Percentiles rank a stretch among this genome's conserved stretches.
Evolutionary conservation across 2,888 invertebrate species (phyloP).

Genomic region (Polydrusus cervinus): DNA sequence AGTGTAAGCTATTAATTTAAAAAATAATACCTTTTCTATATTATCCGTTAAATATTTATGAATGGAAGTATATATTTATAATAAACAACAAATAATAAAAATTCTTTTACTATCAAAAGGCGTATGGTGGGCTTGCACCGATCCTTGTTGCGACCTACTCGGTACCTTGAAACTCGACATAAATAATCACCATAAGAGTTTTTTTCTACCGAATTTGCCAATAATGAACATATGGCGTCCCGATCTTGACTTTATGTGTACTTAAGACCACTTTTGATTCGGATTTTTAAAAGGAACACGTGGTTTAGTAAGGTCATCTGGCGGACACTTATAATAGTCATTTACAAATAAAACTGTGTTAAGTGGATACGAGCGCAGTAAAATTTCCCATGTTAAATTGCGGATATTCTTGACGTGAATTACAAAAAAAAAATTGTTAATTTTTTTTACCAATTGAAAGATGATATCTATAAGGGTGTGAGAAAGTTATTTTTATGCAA

Average conservation of each 20-base stretch:
- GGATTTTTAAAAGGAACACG: neutral
- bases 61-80: slow-evolving; percentile 43
- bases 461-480: too few species aligned
- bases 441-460: too few species aligned
- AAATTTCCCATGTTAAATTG: too few species aligned
- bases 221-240: slow-evolving; percentile 47
- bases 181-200: slow-evolving; percentile 34
- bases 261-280: neutral
- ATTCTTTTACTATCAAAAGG: slow-evolving; percentile 58
- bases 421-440: too few species aligned
- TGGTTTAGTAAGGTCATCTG: neutral
- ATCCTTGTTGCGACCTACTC: slow-evolving; percentile 62
- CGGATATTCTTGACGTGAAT: too few species aligned
- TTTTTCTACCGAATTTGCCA: slow-evolving; percentile 46
- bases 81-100: slow-evolving; percentile 53
- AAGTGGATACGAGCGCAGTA: too few species aligned
- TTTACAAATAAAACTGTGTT: too few species aligned
- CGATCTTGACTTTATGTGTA: slow-evolving; percentile 33
- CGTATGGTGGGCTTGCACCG: slow-evolving; percentile 60
- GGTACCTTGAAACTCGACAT: slow-evolving; percentile 59
- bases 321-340: neutral
- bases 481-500: too few species aligned
- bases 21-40: neutral
- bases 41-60: slow-evolving; percentile 53
- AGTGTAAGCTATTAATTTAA: too few species aligned